Evolutionary conservation across 1,140 invertebrate species (phyloP).

Genomic region (Tetramorium parvispinum): DNA sequence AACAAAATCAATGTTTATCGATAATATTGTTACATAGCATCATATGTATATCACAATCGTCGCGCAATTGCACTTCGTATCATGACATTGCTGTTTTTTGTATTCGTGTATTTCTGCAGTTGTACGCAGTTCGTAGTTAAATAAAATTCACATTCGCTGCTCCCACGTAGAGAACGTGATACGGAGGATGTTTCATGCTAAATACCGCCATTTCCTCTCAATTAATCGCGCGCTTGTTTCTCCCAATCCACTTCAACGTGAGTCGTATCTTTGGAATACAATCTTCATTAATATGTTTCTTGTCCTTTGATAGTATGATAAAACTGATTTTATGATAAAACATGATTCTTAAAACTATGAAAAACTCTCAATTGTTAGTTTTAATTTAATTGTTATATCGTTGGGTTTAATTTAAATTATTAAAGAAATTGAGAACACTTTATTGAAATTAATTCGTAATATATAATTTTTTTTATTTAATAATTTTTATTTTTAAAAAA

Average conservation of each 20-base stretch:
- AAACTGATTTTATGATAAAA: neutral
- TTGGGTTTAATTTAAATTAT: slow-evolving; percentile 4
- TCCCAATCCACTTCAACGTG: neutral
- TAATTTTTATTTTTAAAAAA: slow-evolving; percentile 10
- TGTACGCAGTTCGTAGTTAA: slow-evolving; percentile 19
- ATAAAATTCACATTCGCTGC: neutral
- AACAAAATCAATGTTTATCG: neutral
- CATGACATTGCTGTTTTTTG: neutral
- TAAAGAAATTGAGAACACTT: neutral
- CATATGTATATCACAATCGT: neutral
- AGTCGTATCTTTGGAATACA: neutral
- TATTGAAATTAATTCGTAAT: neutral
- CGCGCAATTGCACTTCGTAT: neutral
- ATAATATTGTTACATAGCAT: neutral
- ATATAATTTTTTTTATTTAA: neutral
- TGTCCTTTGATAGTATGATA: neutral
- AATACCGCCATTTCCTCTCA: neutral
- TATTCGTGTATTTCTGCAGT: neutral
- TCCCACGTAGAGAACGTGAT: neutral
- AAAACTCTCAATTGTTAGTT: neutral
- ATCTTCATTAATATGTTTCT: neutral
- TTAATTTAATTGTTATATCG: neutral
- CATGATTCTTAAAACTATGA: neutral
- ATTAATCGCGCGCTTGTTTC: neutral
- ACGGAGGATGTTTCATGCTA: neutral